Evolutionary conservation across 2,113 vertebrate genomes (phyloP).

Genomic region (Grallaria varia): DNA sequence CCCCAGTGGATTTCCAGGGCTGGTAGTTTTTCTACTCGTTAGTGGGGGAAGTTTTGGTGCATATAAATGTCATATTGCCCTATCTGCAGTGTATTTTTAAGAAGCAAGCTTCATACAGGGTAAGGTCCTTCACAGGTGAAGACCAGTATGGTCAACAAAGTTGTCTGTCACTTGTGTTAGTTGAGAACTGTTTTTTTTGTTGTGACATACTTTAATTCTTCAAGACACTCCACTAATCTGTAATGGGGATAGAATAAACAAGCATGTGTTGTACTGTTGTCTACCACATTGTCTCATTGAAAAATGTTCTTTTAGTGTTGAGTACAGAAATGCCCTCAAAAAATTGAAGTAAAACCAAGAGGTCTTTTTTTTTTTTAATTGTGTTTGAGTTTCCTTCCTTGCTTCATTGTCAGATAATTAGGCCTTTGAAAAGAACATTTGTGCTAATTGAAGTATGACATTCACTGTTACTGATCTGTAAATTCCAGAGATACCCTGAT

Average conservation of each 20-base stretch:
- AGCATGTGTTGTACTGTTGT: not conserved
- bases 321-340: not conserved
- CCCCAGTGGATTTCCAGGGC: not conserved
- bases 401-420: constrained; percentile 1
- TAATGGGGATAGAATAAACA: not conserved
- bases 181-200: not conserved
- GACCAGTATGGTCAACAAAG: rapidly evolving
- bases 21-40: not conserved
- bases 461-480: constrained; percentile 36
- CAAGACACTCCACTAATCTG: not conserved
- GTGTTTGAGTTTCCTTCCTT: not conserved
- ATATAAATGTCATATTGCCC: not conserved
- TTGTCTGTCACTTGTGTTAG: not conserved
- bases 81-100: not conserved
- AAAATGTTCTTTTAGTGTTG: constrained; percentile 2
- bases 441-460: not conserved
- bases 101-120: not conserved
- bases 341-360: not conserved
- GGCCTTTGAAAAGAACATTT: not conserved
- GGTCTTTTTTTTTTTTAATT: not conserved
- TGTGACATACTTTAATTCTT: not conserved
- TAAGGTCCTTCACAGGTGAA: not conserved
- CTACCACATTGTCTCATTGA: not conserved
- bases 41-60: not conserved
- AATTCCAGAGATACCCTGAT: not conserved